A percentile compares a stretch with the other conserved stretches of the same genome.
Evolutionary conservation across 2,797 vertebrate species (phyloP).

Genomic region (Dallia pectoralis): DNA sequence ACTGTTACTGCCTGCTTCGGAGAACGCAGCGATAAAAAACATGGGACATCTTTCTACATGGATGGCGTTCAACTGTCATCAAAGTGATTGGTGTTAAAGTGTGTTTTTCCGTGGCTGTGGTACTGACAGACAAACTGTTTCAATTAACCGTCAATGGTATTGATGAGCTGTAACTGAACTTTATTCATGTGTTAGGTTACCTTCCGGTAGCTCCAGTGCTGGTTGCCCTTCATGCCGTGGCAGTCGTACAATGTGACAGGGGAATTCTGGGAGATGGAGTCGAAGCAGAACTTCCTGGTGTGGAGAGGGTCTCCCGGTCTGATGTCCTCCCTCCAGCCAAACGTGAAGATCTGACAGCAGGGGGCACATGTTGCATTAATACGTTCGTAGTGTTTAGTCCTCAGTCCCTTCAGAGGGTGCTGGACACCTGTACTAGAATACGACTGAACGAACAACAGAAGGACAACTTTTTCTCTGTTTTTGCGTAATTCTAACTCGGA

Average conservation of each 20-base stretch:
- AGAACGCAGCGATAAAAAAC: neutral
- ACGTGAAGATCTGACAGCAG: slow-evolving; percentile 83
- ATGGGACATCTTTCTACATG: neutral
- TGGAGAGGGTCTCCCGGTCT: slow-evolving; percentile 85
- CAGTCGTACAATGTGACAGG: slow-evolving; percentile 86
- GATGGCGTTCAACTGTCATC: neutral
- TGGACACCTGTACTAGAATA: neutral
- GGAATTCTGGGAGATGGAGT: slow-evolving; percentile 80
- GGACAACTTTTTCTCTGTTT: neutral
- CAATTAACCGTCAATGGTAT: too few species aligned
- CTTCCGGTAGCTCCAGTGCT: slow-evolving; percentile 85
- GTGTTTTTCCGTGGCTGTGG: neutral
- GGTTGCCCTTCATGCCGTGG: slow-evolving; percentile 89
- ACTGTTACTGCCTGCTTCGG: neutral
- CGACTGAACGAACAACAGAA: neutral
- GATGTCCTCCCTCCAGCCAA: slow-evolving; percentile 89
- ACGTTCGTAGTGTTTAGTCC: neutral
- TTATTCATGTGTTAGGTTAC: slow-evolving; percentile 53
- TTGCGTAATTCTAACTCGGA: neutral
- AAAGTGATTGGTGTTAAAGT: neutral
- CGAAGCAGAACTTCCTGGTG: slow-evolving; percentile 86
- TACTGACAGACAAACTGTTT: neutral
- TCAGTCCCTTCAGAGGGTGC: neutral
- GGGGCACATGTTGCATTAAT: neutral
- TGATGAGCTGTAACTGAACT: neutral